A percentile compares a stretch with the other conserved stretches of the same genome.
Conservation (phyloP, 2,113 vertebrate genomes). For the Baryphthengus martii region DNA sequence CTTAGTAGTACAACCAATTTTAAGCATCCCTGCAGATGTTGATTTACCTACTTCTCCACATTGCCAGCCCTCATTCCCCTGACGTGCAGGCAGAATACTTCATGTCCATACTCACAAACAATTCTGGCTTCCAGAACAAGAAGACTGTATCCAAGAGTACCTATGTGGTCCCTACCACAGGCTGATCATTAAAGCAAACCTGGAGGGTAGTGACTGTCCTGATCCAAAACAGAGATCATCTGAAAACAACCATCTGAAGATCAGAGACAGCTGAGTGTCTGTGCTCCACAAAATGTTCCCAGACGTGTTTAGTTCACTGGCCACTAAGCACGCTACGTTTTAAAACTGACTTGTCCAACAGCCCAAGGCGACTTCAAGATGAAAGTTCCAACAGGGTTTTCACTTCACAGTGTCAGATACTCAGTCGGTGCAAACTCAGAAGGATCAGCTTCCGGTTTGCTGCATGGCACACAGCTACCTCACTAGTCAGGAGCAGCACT, state of each 20-base stretch:
- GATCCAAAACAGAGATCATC: neutral
- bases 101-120: neutral
- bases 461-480: neutral
- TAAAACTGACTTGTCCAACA: neutral
- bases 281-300: neutral
- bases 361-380: neutral
- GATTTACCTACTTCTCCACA: neutral
- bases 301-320: neutral
- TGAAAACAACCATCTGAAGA: neutral
- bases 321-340: rapidly evolving
- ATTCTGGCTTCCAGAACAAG: neutral
- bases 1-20: neutral
- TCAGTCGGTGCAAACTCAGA: neutral
- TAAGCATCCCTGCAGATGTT: neutral
- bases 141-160: neutral
- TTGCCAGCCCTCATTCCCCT: neutral
- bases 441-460: neutral
- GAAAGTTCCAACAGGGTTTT: neutral
- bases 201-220: neutral
- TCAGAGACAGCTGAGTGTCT: neutral
- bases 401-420: rapidly evolving
- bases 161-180: neutral
- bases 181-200: neutral
- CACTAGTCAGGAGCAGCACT: neutral
- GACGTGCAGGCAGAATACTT: neutral